Percentiles rank a stretch among this genome's conserved stretches.
phyloP scores from a whole-genome alignment of 2,888 invertebrate genomes.

The Marronus borbonicus region DNA sequence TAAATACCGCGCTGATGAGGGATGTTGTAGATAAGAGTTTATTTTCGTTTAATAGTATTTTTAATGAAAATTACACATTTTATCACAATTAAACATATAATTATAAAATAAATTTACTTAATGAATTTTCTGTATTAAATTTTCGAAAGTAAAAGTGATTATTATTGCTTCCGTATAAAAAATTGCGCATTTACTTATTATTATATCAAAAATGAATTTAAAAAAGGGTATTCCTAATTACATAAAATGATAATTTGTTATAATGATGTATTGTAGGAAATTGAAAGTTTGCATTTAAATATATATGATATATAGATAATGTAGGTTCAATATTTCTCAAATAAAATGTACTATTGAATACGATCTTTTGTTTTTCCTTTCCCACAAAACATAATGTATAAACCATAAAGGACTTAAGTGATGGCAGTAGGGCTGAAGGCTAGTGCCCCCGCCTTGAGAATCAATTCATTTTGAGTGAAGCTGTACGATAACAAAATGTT shows the following conservation, averaged over 20 bases:
- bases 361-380: constrained; percentile 19
- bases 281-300: constrained; percentile 57
- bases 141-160: constrained; percentile 50
- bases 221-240: constrained; percentile 54
- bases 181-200: constrained; percentile 27
- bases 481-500: too few relatives aligned
- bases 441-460: too few relatives aligned
- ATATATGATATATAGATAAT: constrained; percentile 54
- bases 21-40: background rate
- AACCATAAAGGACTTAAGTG: too few relatives aligned
- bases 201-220: constrained; percentile 51
- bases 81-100: too few relatives aligned
- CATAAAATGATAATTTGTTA: constrained; percentile 56
- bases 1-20: background rate
- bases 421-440: too few relatives aligned
- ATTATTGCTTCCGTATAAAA: constrained; percentile 53
- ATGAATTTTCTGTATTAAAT: constrained; percentile 48
- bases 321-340: constrained; percentile 59
- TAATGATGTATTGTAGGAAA: constrained; percentile 57
- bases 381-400: background rate
- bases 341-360: constrained; percentile 56
- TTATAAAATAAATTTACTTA: background rate
- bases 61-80: background rate
- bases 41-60: constrained; percentile 3
- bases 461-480: too few relatives aligned